Conservation (phyloP, 2,113 vertebrate species). For the Corythaixoides concolor region DNA sequence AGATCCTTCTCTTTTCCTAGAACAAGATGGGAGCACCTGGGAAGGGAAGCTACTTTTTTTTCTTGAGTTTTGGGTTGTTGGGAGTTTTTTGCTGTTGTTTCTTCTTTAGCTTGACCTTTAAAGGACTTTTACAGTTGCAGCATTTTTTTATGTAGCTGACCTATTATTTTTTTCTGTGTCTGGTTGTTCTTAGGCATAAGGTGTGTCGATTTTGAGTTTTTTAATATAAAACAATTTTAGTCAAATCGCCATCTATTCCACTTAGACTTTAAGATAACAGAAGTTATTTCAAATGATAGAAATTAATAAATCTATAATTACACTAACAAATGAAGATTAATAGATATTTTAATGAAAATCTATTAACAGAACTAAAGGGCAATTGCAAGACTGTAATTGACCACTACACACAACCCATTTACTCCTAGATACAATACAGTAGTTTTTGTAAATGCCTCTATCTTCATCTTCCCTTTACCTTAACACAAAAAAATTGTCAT, state of each 20-base stretch:
- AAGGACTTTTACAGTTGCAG: neutral
- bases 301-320: neutral
- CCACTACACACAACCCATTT: neutral
- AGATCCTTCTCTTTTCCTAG: neutral
- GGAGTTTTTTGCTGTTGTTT: neutral
- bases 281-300: neutral
- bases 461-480: neutral
- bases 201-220: neutral
- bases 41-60: neutral
- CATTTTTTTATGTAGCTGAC: neutral
- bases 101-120: constrained; percentile 1
- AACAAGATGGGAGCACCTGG: neutral
- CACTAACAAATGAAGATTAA: neutral
- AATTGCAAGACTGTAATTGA: neutral
- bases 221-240: neutral
- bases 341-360: neutral
- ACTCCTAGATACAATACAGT: neutral
- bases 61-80: neutral
- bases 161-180: neutral
- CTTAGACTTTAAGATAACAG: neutral
- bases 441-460: neutral
- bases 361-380: neutral
- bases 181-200: neutral
- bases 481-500: neutral
- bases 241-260: neutral